These are phyloP conservation scores for Castor canadensis DNA, from an alignment of 2,113 vertebrate species.

Conservation along the genomic window DNA sequence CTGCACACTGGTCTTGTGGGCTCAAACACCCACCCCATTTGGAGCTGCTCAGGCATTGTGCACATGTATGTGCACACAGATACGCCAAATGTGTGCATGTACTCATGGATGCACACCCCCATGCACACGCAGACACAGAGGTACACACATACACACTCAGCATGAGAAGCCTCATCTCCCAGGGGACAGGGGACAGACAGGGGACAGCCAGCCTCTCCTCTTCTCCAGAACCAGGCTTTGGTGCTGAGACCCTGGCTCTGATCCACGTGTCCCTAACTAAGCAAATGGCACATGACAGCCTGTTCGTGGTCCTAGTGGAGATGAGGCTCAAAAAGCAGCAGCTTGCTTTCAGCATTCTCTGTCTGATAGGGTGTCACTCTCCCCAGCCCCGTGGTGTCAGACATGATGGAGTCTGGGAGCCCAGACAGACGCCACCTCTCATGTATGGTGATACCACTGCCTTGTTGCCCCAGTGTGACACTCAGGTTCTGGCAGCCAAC, in stretches of 20 bases:
- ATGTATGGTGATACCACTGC: rapidly evolving
- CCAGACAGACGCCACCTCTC: neutral
- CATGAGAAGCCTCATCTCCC: neutral
- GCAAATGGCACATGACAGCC: rapidly evolving
- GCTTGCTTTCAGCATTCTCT: neutral
- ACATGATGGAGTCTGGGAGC: neutral
- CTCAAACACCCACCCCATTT: rapidly evolving
- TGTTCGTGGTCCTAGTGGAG: neutral
- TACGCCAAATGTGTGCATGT: neutral
- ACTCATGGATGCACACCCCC: neutral
- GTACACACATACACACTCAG: rapidly evolving
- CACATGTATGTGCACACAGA: neutral
- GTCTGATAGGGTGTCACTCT: neutral
- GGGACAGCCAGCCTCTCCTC: neutral
- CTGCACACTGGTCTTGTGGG: too few species aligned
- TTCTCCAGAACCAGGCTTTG: neutral
- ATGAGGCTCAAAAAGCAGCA: neutral
- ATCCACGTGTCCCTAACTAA: neutral
- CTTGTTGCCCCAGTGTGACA: neutral
- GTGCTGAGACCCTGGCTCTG: rapidly evolving
- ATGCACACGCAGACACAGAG: neutral
- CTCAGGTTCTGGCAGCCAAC: neutral
- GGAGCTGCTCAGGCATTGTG: neutral
- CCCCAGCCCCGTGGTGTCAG: neutral
- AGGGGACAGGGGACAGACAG: neutral